phyloP scores from a whole-genome alignment of 2,797 vertebrate genomes.

The Gadopsis bispinosus region DNA sequence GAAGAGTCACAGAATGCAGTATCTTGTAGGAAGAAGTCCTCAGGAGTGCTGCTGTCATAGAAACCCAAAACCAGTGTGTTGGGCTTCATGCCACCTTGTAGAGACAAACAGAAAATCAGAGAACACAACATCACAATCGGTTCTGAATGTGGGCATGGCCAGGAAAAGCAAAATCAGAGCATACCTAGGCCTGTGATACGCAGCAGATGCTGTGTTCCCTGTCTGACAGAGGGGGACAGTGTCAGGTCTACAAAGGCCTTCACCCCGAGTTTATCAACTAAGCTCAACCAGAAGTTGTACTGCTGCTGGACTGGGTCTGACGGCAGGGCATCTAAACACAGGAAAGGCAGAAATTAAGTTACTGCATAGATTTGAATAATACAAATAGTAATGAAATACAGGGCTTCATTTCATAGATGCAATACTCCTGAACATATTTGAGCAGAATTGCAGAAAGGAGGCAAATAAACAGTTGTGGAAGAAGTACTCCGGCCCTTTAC shows the following conservation, averaged over 20 bases:
- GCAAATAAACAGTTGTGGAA: neutral
- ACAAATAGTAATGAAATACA: neutral
- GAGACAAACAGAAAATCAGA: conserved; percentile 24
- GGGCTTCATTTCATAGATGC: neutral
- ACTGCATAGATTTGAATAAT: neutral
- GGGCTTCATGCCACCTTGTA: conserved; percentile 93
- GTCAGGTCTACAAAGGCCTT: conserved; percentile 96
- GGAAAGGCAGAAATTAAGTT: neutral
- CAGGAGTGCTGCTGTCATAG: conserved; percentile 89
- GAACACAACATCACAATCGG: neutral
- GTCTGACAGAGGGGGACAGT: conserved; percentile 89
- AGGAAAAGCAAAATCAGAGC: conserved; percentile 23
- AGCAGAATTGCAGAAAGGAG: neutral
- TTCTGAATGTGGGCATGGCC: neutral
- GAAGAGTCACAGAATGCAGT: conserved; percentile 83
- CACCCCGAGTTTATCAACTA: conserved; percentile 92
- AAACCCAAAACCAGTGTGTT: conserved; percentile 93
- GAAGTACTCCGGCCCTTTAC: neutral
- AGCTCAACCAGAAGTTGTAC: conserved; percentile 94
- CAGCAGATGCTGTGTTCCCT: conserved; percentile 93
- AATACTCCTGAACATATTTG: neutral
- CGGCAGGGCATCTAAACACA: conserved; percentile 85
- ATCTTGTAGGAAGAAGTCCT: conserved; percentile 92
- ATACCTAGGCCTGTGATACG: conserved; percentile 94
- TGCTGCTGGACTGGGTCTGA: conserved; percentile 92